Base-by-base conservation (phyloP, 92 coral and sea anemone genomes). In the Bergia puertoricense region DNA sequence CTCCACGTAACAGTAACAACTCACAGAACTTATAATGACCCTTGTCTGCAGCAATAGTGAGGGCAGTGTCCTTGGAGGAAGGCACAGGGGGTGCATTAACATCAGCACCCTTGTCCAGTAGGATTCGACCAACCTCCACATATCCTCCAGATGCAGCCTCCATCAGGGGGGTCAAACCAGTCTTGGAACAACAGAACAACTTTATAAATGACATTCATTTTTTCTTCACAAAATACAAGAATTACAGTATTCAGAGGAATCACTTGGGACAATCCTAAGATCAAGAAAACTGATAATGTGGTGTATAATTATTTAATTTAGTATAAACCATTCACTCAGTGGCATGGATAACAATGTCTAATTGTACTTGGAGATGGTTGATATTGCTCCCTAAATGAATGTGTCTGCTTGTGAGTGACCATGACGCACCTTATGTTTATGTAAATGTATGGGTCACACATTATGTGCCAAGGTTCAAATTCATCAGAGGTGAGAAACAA, bases 1-100 rank as follows among this genome's bases (percentile, higher is more conserved):
- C 99, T n/a, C 98, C 96, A 22, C 96, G 92, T n/a, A 94, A 96
- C 90, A 96, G 88, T 89, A 96, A 80, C 80, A 96, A 86, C 88
- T 96, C 99, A 88, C 99, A 96, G 89, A 96, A 96, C 91, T 96
- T 96, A 92, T 96, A 94, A 86, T 96, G 99, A 54, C 99, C 99
- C 82, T 96, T 96, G 90, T 96, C 99, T 22, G 99, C 99, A 20
- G 99, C 98, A 18, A 96, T 96, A 41, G 99, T 96, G 77, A 96
- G 92, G 30, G 99, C 99, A 11, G 99, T 96, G 89, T 96, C 99
- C 56, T 95, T 93, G 38, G 99, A 96, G 18, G 99, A 96, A 8
- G 99, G 99, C 15, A 96, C 99, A 48, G 98, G 99, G 30, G 98
- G 99, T 9, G 99, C 99, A 85, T 96, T 96, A 67, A 96, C 98